phyloP scores from a whole-genome alignment of 2,113 vertebrate species.

The Anolis carolinensis region DNA sequence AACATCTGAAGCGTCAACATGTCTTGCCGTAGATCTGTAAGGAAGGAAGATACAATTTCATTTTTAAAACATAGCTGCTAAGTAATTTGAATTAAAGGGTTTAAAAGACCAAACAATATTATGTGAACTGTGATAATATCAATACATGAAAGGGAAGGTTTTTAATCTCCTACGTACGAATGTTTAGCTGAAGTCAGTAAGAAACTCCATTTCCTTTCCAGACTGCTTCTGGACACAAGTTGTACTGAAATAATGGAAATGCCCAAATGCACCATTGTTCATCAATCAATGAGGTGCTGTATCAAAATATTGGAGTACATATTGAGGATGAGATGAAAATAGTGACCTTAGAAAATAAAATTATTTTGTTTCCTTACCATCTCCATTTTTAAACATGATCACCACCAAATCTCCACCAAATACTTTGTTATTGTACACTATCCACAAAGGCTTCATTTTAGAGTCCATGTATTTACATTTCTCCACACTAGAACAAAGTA shows the following conservation, averaged over 20 bases:
- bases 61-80: background rate
- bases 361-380: slow-evolving; percentile 80
- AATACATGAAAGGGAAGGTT: background rate
- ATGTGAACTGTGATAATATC: background rate
- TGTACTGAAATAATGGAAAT: slow-evolving; percentile 10
- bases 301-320: background rate
- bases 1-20: slow-evolving; percentile 96
- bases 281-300: background rate
- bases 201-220: background rate
- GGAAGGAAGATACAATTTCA: background rate
- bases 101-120: background rate
- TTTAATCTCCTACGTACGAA: background rate
- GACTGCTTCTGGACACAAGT: background rate
- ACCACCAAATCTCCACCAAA: slow-evolving; percentile 88
- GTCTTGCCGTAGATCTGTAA: slow-evolving; percentile 91
- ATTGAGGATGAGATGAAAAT: background rate
- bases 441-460: slow-evolving; percentile 99
- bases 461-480: slow-evolving; percentile 98
- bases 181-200: background rate
- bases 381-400: slow-evolving; percentile 98
- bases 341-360: background rate
- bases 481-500: slow-evolving; percentile 83
- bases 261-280: background rate
- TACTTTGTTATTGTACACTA: slow-evolving; percentile 95
- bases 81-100: background rate